Evolutionary conservation across 2,113 vertebrate genomes (phyloP).

Genomic region (Notarius quadriscutis): DNA sequence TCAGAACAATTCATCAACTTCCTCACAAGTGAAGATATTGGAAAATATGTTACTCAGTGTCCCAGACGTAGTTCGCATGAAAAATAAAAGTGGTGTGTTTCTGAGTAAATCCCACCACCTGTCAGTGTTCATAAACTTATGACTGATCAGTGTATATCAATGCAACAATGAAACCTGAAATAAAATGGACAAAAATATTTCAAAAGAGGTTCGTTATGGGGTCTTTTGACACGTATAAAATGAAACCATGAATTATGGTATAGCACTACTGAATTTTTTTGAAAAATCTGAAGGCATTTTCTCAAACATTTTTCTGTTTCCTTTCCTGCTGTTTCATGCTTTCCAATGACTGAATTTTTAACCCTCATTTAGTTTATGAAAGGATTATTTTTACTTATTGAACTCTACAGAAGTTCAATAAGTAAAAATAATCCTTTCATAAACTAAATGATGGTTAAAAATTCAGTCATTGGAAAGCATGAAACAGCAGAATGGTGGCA

Average conservation of each 20-base stretch:
- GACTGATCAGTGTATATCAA: not conserved
- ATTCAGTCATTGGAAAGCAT: too few species aligned
- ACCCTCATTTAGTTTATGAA: not conserved
- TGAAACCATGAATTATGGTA: not conserved
- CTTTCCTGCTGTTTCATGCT: not conserved
- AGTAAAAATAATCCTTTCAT: too few species aligned
- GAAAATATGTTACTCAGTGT: too few species aligned
- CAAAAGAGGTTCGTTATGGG: not conserved
- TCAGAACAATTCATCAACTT: too few species aligned
- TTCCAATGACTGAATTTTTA: not conserved
- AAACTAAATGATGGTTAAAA: too few species aligned
- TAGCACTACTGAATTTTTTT: not conserved
- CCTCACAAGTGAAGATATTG: too few species aligned
- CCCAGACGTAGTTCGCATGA: too few species aligned
- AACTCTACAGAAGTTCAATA: too few species aligned
- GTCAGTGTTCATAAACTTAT: too few species aligned
- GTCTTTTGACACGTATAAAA: slow-evolving; percentile 13
- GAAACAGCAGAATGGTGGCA: too few species aligned
- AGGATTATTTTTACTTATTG: not conserved
- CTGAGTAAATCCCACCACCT: too few species aligned
- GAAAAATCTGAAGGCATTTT: not conserved
- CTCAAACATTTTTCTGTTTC: not conserved
- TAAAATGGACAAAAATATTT: not conserved
- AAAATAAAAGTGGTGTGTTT: too few species aligned
- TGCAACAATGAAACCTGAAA: slow-evolving; percentile 1